Percentiles rank a stretch among this genome's conserved stretches.
Evolutionary conservation across 2,113 vertebrate species (phyloP).

Genomic region (Nymphicus hollandicus): DNA sequence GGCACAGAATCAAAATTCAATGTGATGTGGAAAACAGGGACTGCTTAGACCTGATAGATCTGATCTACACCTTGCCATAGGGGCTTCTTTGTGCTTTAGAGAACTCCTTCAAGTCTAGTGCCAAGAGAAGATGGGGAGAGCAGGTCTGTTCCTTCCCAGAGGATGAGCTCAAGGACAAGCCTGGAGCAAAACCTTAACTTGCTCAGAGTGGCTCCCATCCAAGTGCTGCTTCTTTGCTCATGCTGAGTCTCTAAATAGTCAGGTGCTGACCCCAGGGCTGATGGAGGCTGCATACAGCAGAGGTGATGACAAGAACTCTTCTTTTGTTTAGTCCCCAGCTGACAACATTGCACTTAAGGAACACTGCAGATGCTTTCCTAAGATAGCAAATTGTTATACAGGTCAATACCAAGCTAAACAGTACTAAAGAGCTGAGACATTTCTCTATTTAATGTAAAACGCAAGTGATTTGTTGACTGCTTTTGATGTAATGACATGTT

Average conservation of each 20-base stretch:
- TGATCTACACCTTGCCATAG: background rate
- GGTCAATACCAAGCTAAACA: conserved; percentile 2
- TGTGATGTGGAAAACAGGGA: background rate
- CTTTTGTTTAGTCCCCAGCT: background rate
- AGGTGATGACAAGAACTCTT: background rate
- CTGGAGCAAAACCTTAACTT: background rate
- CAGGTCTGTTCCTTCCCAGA: background rate
- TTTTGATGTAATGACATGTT: background rate
- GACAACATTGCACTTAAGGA: background rate
- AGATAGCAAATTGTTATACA: background rate
- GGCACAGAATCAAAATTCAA: background rate
- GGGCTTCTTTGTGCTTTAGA: background rate
- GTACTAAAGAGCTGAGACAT: background rate
- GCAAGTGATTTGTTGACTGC: background rate
- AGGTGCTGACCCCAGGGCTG: background rate
- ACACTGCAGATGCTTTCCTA: background rate
- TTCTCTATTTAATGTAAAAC: background rate
- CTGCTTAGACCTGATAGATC: background rate
- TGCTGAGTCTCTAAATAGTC: background rate
- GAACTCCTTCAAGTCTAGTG: background rate
- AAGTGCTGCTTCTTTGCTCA: background rate
- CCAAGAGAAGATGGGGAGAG: background rate
- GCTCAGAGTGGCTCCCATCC: background rate
- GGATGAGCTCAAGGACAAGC: background rate
- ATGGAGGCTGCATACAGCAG: background rate